phyloP scores from a whole-genome alignment of 2,113 vertebrate species.

The Nipponia nippon region DNA sequence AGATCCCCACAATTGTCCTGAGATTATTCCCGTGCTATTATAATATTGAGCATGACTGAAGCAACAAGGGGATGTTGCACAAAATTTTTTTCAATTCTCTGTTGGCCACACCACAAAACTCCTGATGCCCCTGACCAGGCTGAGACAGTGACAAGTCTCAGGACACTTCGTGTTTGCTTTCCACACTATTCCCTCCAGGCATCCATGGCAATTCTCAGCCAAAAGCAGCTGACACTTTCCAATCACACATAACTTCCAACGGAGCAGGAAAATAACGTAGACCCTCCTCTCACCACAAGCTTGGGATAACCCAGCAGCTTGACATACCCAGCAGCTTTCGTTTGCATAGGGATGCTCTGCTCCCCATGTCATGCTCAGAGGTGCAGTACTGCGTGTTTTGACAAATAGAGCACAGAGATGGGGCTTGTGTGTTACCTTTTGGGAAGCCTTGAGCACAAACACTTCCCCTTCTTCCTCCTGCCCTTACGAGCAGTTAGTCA shows the following conservation, averaged over 20 bases:
- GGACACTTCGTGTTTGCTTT: background rate
- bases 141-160: background rate
- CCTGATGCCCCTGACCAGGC: background rate
- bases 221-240: background rate
- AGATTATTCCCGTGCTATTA: background rate
- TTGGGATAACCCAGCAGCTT: background rate
- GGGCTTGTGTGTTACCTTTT: background rate
- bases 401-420: background rate
- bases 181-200: background rate
- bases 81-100: background rate
- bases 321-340: background rate
- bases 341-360: background rate
- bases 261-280: background rate
- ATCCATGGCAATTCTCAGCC: background rate
- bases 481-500: fast-evolving
- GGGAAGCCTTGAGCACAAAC: background rate
- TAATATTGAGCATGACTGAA: background rate
- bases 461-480: background rate
- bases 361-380: background rate
- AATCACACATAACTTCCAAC: background rate
- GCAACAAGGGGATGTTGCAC: background rate
- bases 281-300: background rate
- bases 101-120: background rate
- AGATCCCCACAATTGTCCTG: background rate
- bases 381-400: background rate